Evolutionary conservation across 2,113 vertebrate genomes (phyloP), one percentile per base, ranked within the genome.

Genomic region (Callopanchax toddi): DNA sequence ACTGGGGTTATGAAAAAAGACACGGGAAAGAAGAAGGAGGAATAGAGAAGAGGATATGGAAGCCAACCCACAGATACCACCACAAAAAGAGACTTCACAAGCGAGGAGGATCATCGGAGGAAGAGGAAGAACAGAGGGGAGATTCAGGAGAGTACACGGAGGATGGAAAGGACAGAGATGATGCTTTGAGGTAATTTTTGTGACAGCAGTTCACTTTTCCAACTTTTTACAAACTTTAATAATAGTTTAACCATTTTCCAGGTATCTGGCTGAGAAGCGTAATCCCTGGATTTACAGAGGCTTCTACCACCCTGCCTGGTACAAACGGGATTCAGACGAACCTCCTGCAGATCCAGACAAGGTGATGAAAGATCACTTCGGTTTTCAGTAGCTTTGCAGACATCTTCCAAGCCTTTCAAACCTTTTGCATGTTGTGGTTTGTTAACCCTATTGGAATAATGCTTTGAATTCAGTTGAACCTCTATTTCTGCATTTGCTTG

Each of bases 261-360:
- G 89, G 45, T 89, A 88, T 57, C 67, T 91, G 13, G 71, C 81
- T 18, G 82, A 91, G 62, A 96, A 95, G 67, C 91, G 91, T 20
- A 89, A 89, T 11, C 78, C 85, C 0, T 90, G 87, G 61, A 82
- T 92, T 51, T 91, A 89, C 81, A 74, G 86, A 54, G 21, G 91
- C 4, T 92, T 89, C 74, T 92, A 94, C 61, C 91, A 93, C 1
- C 92, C 93, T 18, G 82, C 92, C 36, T 94, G 92, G 92, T 95
- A 86, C 88, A 94, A 94, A 73, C 92, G 4, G 25, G 90, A 84
- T 23, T 15, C 81, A 26, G 85, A 86, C 2, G 67, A 61, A 42
- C 62, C 62, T 0, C 4, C 68, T 23, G 53, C 66, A 49, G 44
- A 61, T 39, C 60, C 83, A 26, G 64, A 82, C 15, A 86, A 90